phyloP scores from a whole-genome alignment of 1,140 invertebrate species.

The Teleopsis dalmanni region DNA sequence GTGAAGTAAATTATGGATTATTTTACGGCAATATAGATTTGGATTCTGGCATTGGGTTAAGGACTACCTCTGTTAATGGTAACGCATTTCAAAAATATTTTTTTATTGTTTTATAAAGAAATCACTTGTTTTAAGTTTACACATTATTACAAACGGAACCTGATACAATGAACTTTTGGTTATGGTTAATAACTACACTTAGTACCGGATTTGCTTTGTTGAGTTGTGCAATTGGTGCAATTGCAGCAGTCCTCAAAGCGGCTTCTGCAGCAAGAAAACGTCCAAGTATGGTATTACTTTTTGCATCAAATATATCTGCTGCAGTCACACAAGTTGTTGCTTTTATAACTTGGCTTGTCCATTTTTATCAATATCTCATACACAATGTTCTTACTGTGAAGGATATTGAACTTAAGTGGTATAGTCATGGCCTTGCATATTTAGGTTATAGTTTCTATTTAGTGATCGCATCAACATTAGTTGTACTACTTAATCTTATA shows the following conservation, averaged over 20 bases:
- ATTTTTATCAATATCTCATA: slow-evolving; percentile 38
- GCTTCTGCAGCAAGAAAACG: slow-evolving; percentile 36
- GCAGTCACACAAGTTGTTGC: slow-evolving; percentile 35
- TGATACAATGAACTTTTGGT: slow-evolving; percentile 33
- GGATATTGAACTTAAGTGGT: slow-evolving; percentile 34
- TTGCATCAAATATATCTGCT: slow-evolving; percentile 33
- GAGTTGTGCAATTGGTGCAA: slow-evolving; percentile 35
- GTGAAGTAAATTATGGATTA: slow-evolving; percentile 72
- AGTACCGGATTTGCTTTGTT: slow-evolving; percentile 37
- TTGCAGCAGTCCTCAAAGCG: slow-evolving; percentile 36
- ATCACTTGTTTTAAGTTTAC: slow-evolving; percentile 23
- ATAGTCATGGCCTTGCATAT: slow-evolving; percentile 31
- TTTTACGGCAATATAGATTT: slow-evolving; percentile 77
- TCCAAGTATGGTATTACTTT: slow-evolving; percentile 33
- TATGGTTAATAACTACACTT: slow-evolving; percentile 36
- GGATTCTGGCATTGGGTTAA: slow-evolving; percentile 74
- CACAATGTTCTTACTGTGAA: slow-evolving; percentile 33
- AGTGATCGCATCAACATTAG: slow-evolving; percentile 32
- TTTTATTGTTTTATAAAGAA: not conserved
- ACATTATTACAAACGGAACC: slow-evolving; percentile 32
- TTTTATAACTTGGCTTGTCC: slow-evolving; percentile 38
- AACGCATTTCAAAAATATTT: no score
- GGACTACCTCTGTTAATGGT: slow-evolving; percentile 46
- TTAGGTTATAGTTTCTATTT: slow-evolving; percentile 42
- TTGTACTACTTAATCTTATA: slow-evolving; percentile 34